These are phyloP conservation scores for Psophia crepitans DNA, from an alignment of 2,113 vertebrate species.

Conservation along the genomic window DNA sequence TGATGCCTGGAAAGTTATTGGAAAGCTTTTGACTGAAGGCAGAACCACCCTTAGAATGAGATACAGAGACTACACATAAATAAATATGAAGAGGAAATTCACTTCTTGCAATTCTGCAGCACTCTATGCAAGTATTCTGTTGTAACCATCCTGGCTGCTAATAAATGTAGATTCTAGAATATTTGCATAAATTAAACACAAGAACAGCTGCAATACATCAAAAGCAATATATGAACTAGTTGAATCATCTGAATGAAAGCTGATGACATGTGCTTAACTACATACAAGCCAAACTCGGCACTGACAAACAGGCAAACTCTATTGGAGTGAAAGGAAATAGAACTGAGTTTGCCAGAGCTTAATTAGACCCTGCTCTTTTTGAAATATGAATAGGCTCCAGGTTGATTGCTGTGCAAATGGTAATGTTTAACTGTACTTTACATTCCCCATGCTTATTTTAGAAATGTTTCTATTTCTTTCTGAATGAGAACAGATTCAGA, in stretches of 20 bases:
- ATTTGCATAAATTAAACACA: slow-evolving; percentile 54
- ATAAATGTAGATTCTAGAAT: slow-evolving; percentile 31
- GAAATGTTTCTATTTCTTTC: slow-evolving; percentile 38
- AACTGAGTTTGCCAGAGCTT: background rate
- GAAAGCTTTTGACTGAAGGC: background rate
- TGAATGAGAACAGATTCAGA: background rate
- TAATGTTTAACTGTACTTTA: background rate
- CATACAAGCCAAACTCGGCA: slow-evolving; percentile 4
- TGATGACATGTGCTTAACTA: slow-evolving; percentile 38
- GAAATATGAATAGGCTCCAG: slow-evolving; percentile 23
- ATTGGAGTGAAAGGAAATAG: background rate
- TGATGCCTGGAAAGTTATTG: background rate
- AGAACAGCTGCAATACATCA: slow-evolving; percentile 59
- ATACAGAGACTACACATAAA: background rate
- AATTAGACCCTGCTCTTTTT: slow-evolving; percentile 10
- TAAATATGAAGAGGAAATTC: slow-evolving; percentile 7
- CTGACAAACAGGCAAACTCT: slow-evolving; percentile 27
- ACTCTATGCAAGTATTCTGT: background rate
- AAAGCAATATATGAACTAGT: slow-evolving; percentile 37
- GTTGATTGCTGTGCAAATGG: slow-evolving; percentile 25
- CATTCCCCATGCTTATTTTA: slow-evolving; percentile 43
- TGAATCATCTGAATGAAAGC: slow-evolving; percentile 45
- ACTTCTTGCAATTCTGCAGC: background rate
- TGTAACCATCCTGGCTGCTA: background rate
- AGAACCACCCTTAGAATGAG: background rate